Evolutionary conservation across 2,113 vertebrate genomes (phyloP).

Genomic region (Potamarius usumacintae): DNA sequence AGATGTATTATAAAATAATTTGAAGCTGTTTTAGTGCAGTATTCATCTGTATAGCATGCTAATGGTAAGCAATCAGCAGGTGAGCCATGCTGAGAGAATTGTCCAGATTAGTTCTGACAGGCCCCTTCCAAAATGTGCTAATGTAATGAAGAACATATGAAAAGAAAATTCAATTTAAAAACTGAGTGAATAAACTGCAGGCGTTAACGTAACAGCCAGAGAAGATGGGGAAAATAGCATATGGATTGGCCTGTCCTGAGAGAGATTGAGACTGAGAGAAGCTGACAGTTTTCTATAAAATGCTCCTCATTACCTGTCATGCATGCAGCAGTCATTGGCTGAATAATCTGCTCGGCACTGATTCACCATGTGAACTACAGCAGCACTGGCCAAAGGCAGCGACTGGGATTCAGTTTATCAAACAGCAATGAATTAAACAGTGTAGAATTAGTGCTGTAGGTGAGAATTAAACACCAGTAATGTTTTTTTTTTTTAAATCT

Average conservation of each 20-base stretch:
- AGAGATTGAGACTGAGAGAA: constrained; percentile 18
- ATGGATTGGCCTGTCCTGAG: background rate
- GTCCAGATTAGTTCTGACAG: constrained; percentile 39
- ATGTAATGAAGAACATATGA: constrained; percentile 38
- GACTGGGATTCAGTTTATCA: constrained; percentile 26
- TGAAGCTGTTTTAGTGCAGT: background rate
- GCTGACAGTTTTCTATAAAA: constrained; percentile 11
- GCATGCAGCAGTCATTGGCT: background rate
- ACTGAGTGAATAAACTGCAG: constrained; percentile 2
- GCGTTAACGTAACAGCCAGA: background rate
- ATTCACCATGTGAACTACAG: constrained; percentile 4
- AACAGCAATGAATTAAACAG: constrained; percentile 34
- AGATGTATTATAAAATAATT: background rate
- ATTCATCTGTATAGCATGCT: constrained; percentile 20
- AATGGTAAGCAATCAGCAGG: constrained; percentile 40
- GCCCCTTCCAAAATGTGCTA: constrained; percentile 1
- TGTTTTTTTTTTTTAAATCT: background rate
- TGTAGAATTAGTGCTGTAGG: constrained; percentile 20
- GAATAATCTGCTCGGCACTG: background rate
- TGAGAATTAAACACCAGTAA: constrained; percentile 34
- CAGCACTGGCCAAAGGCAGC: constrained; percentile 7
- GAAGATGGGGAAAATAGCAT: background rate
- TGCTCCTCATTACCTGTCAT: constrained; percentile 23
- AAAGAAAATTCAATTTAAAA: constrained; percentile 38
- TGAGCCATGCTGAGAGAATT: background rate